Evolutionary conservation across 2,888 invertebrate species (phyloP), one percentile per base, ranked within the genome.

Genomic region (Cosmorhoe ocellata): DNA sequence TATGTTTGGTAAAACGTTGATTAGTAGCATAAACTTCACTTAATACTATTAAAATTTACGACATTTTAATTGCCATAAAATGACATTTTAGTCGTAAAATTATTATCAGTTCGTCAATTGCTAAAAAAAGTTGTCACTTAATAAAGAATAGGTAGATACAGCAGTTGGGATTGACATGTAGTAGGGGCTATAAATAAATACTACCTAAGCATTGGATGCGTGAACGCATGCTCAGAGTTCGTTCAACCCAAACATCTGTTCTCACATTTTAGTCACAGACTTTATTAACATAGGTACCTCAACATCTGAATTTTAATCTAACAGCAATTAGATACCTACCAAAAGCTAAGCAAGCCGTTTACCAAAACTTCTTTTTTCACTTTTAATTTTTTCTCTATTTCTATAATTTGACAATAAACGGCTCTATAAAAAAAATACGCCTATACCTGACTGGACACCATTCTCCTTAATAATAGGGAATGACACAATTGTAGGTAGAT

Each of bases 191-290:
- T 74, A 70, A 72, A 78, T 81, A 77, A 40, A 34, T 28, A 22
- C 49, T n/a, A n/a, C n/a, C n/a, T 50, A 59, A 60, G 66, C 65
- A 65, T 67, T 65, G 61, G 67, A 63, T 67, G 63, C 74, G 70
- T 71, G 63, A 62, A 69, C 73, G 72, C 77, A 70, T 66, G 71
- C 65, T 57, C 56, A 50, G 56, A 75, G 84, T 79, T 82, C 86
- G 61, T 83, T 86, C 81, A 87, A 79, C 86, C 76, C 69, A 59
- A 81, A 82, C 89, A 89, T 90, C 89, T 90, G 89, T 84, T 89
- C 80, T 67, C 76, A 79, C 79, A 84, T 86, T 85, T 84, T 76
- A 81, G 80, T 79, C 77, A 67, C 71, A 68, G 76, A 69, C 72
- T 77, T 71, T 80, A 83, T 83, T 80, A 76, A 70, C 64, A 64